Evolutionary conservation across 2,113 vertebrate species (phyloP), one percentile per base, ranked within the genome.

Genomic region (Salvelinus alpinus): DNA sequence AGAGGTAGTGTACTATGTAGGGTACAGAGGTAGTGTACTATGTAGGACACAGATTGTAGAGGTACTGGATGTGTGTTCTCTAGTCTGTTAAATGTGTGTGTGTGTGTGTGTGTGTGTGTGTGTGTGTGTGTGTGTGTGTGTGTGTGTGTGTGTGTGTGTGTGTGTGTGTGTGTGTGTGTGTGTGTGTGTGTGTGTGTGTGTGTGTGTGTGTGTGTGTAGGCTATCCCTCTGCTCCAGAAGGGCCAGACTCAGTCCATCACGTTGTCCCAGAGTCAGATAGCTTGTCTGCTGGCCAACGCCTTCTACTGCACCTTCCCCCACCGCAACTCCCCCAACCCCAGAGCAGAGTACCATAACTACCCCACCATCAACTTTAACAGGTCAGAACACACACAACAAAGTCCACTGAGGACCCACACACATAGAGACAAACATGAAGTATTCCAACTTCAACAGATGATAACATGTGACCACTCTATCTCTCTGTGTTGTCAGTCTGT

Each of bases 231-330:
- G 74, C 91, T 94, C 14, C 79, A n/a, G 72, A 67, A 3, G 0
- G 82, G 84, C n/a, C 3, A 8, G 0, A 0, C 5, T 2, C 74
- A 77, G 0, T 0, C 80, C 84, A 82, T 94, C 84, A 92, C 92
- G 0, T 44, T 94, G 78, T 91, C 93, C 0, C 90, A 93, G 31
- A 9, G 18, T 4, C 93, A 94, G 87, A 92, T 94, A 18, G 59
- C 93, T 65, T 88, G 88, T 54, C 85, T 94, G 14, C 81, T 94
- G 16, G 93, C 93, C 1, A 93, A 94, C 9, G 93, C 93, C 0
- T 94, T 94, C 71, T 94, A 88, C 85, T 94, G 93, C 85, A 94
- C 93, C 0, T 94, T 93, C 74, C 91, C 93, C 20, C 90, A 91
- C 71, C 89, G 92, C 13, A 93, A 92, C 79, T 3, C 82, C 18